A percentile compares a stretch with the other conserved stretches of the same genome.
Evolutionary conservation across 2,113 vertebrate genomes (phyloP).

Genomic region (Vulpes lagopus): DNA sequence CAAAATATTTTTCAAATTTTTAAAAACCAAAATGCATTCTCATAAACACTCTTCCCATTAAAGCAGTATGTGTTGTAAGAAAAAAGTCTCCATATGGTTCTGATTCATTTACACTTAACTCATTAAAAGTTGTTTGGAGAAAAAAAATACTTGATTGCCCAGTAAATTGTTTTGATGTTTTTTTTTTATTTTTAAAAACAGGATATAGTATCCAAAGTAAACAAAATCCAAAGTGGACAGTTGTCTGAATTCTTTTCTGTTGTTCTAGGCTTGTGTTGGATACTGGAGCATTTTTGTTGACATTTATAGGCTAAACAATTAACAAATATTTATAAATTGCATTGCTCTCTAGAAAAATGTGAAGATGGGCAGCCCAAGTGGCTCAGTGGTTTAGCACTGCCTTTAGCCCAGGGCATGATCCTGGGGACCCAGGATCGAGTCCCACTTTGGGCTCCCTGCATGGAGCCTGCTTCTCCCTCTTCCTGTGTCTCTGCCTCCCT

Average conservation of each 20-base stretch:
- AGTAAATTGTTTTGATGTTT: constrained; percentile 77
- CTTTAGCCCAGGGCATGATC: no score
- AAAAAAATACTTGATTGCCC: constrained; percentile 70
- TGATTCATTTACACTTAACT: constrained; percentile 79
- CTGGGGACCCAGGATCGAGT: no score
- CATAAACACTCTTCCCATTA: constrained; percentile 76
- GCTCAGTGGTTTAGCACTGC: no score
- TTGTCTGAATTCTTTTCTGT: constrained; percentile 26
- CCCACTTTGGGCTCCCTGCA: no score
- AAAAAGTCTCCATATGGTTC: constrained; percentile 75
- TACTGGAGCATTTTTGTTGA: neutral
- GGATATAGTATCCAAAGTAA: constrained; percentile 66
- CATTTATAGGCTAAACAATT: neutral
- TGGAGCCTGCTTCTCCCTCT: no score
- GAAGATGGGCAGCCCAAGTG: neutral
- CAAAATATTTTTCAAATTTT: constrained; percentile 81
- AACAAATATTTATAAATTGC: constrained; percentile 3
- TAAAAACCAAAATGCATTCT: constrained; percentile 72
- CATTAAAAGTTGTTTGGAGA: constrained; percentile 77
- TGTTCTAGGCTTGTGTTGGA: neutral
- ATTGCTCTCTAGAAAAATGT: constrained; percentile 39
- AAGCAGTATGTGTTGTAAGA: constrained; percentile 55
- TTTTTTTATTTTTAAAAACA: constrained; percentile 68
- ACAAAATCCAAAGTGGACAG: constrained; percentile 54
- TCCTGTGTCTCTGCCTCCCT: no score